phyloP scores from a whole-genome alignment of 2,113 vertebrate species.

The Turdus rufiventris region DNA sequence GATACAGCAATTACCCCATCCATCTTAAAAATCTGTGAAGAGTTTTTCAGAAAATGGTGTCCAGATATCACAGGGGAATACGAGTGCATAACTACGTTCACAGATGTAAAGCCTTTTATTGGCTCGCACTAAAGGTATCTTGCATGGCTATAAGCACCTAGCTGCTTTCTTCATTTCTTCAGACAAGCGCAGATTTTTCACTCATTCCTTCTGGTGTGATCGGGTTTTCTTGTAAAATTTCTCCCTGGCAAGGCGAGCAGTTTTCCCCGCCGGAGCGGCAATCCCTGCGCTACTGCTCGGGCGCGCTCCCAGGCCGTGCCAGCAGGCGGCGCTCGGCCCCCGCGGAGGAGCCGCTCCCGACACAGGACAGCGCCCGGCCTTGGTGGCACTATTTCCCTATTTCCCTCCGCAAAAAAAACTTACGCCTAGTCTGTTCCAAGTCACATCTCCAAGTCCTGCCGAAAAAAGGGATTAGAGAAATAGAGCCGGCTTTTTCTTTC shows the following conservation, averaged over 20 bases:
- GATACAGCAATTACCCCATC: background rate
- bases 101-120: background rate
- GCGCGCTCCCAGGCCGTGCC: background rate
- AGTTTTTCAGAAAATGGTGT: background rate
- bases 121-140: background rate
- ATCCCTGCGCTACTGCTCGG: rapidly evolving
- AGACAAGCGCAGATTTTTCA: background rate
- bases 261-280: rapidly evolving
- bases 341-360: background rate
- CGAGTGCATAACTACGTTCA: background rate
- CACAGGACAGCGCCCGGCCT: rapidly evolving
- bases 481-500: background rate
- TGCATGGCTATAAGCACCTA: background rate
- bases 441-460: background rate
- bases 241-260: rapidly evolving
- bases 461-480: background rate
- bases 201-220: background rate
- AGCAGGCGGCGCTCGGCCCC: conserved; percentile 5
- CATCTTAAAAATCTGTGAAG: background rate
- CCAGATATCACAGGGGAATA: rapidly evolving
- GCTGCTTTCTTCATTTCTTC: background rate
- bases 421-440: rapidly evolving
- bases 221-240: background rate
- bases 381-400: rapidly evolving
- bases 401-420: rapidly evolving